Conservation (phyloP, 2,113 vertebrate genomes). For the Cryptotis parvus region DNA sequence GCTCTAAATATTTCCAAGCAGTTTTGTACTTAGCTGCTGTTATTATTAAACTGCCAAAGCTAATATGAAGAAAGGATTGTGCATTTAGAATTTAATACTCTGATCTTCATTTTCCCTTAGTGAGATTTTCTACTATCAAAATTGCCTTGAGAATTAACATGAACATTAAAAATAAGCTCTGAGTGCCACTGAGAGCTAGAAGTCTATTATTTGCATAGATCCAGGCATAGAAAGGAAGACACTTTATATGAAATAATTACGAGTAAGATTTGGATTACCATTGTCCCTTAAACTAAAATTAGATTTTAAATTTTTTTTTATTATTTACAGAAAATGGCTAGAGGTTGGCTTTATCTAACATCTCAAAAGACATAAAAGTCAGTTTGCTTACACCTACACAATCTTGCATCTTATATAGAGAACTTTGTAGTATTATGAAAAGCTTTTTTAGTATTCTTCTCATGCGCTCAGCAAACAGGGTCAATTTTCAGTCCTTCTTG, state of each 20-base stretch:
- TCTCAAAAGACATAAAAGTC: neutral
- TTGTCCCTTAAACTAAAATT: constrained; percentile 45
- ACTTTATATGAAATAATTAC: neutral
- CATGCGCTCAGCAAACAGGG: neutral
- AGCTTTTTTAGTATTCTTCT: constrained; percentile 29
- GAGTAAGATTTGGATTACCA: neutral
- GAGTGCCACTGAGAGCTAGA: neutral
- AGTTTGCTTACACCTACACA: neutral
- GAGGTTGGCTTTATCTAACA: constrained; percentile 16
- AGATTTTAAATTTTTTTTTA: neutral
- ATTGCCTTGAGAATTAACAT: neutral
- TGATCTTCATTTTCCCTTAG: neutral
- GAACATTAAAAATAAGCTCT: constrained; percentile 4
- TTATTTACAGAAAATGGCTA: neutral
- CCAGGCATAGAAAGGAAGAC: neutral
- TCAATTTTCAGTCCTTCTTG: neutral
- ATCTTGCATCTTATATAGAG: neutral
- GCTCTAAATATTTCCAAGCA: constrained; percentile 2
- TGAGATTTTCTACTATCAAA: neutral
- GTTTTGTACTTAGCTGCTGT: neutral
- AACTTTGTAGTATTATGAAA: neutral
- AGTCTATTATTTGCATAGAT: neutral
- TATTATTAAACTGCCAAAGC: constrained; percentile 18
- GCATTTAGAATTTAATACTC: constrained; percentile 24
- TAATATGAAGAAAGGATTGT: neutral